phyloP scores from a whole-genome alignment of 2,888 invertebrate species.

The Chelonus formosanus region DNA sequence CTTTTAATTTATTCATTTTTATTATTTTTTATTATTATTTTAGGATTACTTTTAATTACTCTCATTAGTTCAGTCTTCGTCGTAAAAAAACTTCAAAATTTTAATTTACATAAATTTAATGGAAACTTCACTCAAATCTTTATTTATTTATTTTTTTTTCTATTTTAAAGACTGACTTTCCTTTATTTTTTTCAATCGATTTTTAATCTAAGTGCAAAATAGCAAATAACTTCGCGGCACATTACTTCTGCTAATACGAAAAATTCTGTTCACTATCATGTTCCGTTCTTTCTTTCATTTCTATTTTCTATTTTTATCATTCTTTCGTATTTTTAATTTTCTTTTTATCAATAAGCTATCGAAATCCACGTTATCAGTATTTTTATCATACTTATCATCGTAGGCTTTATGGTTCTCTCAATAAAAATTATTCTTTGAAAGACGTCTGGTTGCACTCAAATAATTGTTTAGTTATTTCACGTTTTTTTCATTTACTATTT shows the following conservation, averaged over 20 bases:
- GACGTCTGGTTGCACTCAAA: no score
- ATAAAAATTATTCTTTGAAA: no score
- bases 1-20: not conserved
- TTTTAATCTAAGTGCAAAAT: not conserved
- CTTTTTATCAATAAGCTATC: not conserved
- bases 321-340: constrained; percentile 1
- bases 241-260: constrained; percentile 10
- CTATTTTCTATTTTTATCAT: not conserved
- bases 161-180: constrained; percentile 20
- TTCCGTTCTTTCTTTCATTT: no score
- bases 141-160: not conserved
- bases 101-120: constrained; percentile 3
- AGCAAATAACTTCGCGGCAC: constrained; percentile 6
- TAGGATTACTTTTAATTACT: constrained; percentile 15
- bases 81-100: constrained; percentile 6
- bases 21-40: not conserved
- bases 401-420: no score
- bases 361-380: constrained; percentile 5
- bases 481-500: no score
- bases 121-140: not conserved
- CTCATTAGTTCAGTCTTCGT: constrained; percentile 16
- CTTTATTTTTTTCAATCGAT: not conserved
- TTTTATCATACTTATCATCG: not conserved
- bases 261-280: not conserved
- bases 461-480: no score